Evolutionary conservation across 2,888 invertebrate genomes (phyloP).

Genomic region (Drosophila cognata): DNA sequence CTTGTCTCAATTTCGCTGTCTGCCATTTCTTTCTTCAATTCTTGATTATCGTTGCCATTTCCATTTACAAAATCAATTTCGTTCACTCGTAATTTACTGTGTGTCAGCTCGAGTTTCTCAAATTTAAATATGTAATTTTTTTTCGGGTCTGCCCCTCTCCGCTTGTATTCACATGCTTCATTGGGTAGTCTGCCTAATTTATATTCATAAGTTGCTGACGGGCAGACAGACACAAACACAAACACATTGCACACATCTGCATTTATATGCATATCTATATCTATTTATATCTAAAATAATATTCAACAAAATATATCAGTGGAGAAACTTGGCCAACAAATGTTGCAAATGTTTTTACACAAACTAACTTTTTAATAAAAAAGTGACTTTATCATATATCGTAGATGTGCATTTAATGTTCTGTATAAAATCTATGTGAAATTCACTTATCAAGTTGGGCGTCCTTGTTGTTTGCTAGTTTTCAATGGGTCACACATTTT

Average conservation of each 20-base stretch:
- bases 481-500: not conserved
- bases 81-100: slow-evolving; percentile 16
- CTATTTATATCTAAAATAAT: not conserved
- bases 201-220: slow-evolving; percentile 46
- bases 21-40: slow-evolving; percentile 7
- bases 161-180: slow-evolving; percentile 1
- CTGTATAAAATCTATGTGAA: not conserved
- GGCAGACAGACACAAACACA: slow-evolving; percentile 37
- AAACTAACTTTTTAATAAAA: not conserved
- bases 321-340: slow-evolving; percentile 11
- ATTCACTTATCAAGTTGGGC: not conserved
- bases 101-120: not conserved
- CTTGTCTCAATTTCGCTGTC: not conserved
- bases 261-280: not conserved
- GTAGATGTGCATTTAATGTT: not conserved
- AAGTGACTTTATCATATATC: not conserved
- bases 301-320: not conserved
- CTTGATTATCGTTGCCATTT: slow-evolving; percentile 42
- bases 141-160: slow-evolving; percentile 2
- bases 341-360: not conserved
- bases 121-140: slow-evolving; percentile 43
- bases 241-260: slow-evolving; percentile 13
- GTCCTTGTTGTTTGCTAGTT: too few species aligned
- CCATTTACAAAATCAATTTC: slow-evolving; percentile 8
- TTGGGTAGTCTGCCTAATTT: slow-evolving; percentile 46